Percentiles rank a stretch among this genome's conserved stretches.
Conservation (phyloP, 2,113 vertebrate species). For the Peromyscus leucopus region DNA sequence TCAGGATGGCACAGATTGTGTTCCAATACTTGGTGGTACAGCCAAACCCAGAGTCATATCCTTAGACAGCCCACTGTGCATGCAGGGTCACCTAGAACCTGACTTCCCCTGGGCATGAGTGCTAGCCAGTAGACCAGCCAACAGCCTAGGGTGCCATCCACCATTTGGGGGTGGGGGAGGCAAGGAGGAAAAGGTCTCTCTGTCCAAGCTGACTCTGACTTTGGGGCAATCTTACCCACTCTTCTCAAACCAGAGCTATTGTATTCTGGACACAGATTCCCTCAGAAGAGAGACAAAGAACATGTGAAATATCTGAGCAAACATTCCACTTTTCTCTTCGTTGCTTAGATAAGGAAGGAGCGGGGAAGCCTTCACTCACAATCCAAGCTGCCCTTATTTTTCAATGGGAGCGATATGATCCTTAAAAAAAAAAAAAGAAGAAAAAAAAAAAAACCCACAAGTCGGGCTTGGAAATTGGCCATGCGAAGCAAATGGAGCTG, state of each 20-base stretch:
- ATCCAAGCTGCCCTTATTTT: neutral
- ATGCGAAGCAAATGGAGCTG: neutral
- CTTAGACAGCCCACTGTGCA: neutral
- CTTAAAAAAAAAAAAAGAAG: neutral
- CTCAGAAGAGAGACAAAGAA: conserved; percentile 64
- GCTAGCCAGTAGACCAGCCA: neutral
- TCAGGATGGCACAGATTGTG: no score
- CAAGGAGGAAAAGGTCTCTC: neutral
- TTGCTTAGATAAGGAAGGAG: neutral
- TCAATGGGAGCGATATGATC: neutral
- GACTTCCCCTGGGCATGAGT: neutral
- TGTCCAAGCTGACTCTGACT: neutral
- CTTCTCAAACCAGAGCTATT: conserved; percentile 10
- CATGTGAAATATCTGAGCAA: neutral
- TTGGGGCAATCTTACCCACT: neutral
- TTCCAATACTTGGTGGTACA: neutral
- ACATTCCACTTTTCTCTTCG: neutral
- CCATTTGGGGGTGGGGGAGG: no score
- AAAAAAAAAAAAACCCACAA: neutral
- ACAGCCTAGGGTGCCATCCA: neutral
- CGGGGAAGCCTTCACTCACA: neutral
- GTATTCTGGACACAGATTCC: conserved; percentile 23
- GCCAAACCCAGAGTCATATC: accelerated
- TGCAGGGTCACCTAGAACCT: accelerated
- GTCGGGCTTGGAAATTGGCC: neutral